A percentile compares a stretch with the other conserved stretches of the same genome.
These are phyloP conservation scores for Cichlasoma orientale DNA, from an alignment of 2,797 vertebrate genomes.

Conservation along the genomic window DNA sequence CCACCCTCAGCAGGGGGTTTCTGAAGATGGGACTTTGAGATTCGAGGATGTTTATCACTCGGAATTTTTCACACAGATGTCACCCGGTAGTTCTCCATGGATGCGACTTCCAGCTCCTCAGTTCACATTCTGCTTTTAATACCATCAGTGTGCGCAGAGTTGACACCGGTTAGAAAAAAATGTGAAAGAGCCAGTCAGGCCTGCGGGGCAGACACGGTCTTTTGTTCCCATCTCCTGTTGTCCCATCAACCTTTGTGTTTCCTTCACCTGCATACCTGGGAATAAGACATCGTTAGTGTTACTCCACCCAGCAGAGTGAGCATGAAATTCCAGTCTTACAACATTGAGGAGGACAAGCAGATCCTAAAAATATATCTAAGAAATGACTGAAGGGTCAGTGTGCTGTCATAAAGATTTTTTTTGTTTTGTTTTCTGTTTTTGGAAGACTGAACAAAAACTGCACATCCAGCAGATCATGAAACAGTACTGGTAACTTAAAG, in stretches of 20 bases:
- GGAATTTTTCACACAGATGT: background rate
- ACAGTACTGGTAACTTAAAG: background rate
- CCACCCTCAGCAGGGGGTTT: too few relatives aligned
- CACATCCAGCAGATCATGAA: background rate
- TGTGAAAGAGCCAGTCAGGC: conserved; percentile 65
- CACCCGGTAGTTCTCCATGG: background rate
- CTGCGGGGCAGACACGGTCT: conserved; percentile 44
- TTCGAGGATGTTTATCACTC: too few relatives aligned
- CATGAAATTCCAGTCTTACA: conserved; percentile 60
- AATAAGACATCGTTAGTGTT: conserved; percentile 44
- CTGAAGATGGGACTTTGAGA: too few relatives aligned
- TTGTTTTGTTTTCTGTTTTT: background rate
- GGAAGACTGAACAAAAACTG: background rate
- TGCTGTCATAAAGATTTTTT: background rate
- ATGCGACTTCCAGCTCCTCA: background rate
- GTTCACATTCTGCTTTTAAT: background rate
- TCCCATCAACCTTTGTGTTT: conserved; percentile 47
- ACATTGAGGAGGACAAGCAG: conserved; percentile 14
- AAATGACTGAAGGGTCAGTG: background rate
- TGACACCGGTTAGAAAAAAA: conserved; percentile 49
- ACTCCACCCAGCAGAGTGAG: conserved; percentile 41
- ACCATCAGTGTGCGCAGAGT: background rate
- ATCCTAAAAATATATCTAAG: background rate
- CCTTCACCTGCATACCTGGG: conserved; percentile 57
- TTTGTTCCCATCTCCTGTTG: conserved; percentile 47